These are phyloP conservation scores for Sebastes hopkinsi DNA, from an alignment of 2,797 vertebrate species.

Conservation along the genomic window DNA sequence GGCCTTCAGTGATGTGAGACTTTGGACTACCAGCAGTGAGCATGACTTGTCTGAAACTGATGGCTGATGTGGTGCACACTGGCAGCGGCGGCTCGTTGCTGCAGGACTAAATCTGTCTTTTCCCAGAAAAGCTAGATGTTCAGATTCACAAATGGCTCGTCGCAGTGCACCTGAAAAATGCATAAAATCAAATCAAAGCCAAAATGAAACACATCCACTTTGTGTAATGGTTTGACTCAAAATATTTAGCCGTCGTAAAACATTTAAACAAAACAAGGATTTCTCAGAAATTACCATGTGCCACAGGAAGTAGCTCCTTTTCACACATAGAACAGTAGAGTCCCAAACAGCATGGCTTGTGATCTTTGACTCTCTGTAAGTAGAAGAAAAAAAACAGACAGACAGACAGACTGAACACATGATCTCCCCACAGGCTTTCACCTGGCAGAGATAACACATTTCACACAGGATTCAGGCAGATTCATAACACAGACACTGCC, in stretches of 20 bases:
- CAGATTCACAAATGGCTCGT: slow-evolving; percentile 43
- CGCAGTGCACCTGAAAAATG: slow-evolving; percentile 61
- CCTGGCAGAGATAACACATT: neutral
- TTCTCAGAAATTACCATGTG: slow-evolving; percentile 63
- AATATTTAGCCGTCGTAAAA: neutral
- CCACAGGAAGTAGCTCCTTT: slow-evolving; percentile 73
- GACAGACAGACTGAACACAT: neutral
- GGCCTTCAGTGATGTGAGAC: slow-evolving; percentile 1
- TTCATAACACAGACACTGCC: no score
- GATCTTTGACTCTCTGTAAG: slow-evolving; percentile 45
- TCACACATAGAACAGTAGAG: slow-evolving; percentile 73
- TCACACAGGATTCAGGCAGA: neutral
- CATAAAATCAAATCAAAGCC: neutral
- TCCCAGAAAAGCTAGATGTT: slow-evolving; percentile 58
- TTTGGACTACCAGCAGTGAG: slow-evolving; percentile 52
- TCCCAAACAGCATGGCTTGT: slow-evolving; percentile 66
- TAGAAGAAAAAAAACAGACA: neutral
- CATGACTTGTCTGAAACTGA: neutral
- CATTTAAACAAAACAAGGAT: neutral
- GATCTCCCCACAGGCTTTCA: neutral
- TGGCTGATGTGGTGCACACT: slow-evolving; percentile 3
- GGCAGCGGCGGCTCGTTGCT: slow-evolving; percentile 9
- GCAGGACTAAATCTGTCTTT: slow-evolving; percentile 46
- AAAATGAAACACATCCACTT: neutral
- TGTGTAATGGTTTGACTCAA: neutral